Conservation (phyloP, 2,888 invertebrate genomes). For the Crematogaster levior region DNA sequence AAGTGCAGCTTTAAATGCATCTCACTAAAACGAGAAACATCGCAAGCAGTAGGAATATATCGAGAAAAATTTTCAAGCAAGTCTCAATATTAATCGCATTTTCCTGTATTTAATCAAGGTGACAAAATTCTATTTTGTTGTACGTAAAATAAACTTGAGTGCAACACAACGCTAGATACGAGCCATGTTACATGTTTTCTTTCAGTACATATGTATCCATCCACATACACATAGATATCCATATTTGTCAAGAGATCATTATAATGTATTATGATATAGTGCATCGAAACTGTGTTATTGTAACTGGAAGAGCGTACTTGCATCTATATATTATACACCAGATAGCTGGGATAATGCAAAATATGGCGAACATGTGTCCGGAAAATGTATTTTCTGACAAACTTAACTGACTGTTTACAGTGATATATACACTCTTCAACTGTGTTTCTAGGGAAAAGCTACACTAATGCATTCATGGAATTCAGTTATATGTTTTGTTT, state of each 20-base stretch:
- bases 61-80: not conserved
- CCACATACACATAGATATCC: not conserved
- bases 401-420: constrained; percentile 52
- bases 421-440: constrained; percentile 47
- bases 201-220: not conserved
- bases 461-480: constrained; percentile 19
- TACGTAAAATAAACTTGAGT: constrained; percentile 1
- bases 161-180: not conserved
- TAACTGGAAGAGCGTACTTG: constrained; percentile 37
- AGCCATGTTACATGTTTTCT: not conserved
- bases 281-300: constrained; percentile 46
- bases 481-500: constrained; percentile 27
- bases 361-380: constrained; percentile 35
- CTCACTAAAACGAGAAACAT: not conserved
- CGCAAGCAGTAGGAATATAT: not conserved
- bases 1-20: not conserved
- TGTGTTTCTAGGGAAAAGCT: constrained; percentile 5
- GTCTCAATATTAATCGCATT: constrained; percentile 19
- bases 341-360: constrained; percentile 42
- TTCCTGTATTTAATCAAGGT: not conserved
- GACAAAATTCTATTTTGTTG: constrained; percentile 13
- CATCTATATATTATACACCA: constrained; percentile 41
- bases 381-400: constrained; percentile 53
- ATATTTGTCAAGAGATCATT: constrained; percentile 50
- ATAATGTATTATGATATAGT: constrained; percentile 52